Conservation (phyloP, 2,888 invertebrate species). For the Thysanoteuthis rhombus region DNA sequence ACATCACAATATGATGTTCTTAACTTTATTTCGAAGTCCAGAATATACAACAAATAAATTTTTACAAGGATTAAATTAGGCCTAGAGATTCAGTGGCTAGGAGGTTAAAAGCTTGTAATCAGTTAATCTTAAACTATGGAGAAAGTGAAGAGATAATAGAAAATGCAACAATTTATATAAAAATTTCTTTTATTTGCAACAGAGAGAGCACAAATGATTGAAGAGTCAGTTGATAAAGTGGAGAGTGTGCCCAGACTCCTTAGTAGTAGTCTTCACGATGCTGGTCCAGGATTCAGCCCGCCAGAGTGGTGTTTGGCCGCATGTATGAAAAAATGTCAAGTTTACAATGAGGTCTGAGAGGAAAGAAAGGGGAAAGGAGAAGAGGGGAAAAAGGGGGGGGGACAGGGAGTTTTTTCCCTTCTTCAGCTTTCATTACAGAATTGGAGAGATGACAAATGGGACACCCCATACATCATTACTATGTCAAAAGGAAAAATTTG, state of each 20-base stretch:
- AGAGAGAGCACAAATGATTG: constrained; percentile 28
- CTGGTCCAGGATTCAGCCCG: constrained; percentile 23
- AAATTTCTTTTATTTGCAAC: constrained; percentile 25
- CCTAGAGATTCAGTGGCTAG: too few species aligned
- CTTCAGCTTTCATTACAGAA: neutral
- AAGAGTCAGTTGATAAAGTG: constrained; percentile 23
- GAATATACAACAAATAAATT: too few species aligned
- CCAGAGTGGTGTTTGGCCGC: constrained; percentile 21
- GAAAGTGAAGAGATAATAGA: neutral
- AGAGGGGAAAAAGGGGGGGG: neutral
- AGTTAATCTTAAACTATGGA: neutral
- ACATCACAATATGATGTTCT: too few species aligned
- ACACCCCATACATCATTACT: neutral
- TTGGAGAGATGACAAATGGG: neutral
- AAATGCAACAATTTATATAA: neutral
- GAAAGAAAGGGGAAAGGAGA: neutral
- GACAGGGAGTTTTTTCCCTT: neutral
- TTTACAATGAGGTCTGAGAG: neutral
- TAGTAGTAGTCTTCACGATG: constrained; percentile 17
- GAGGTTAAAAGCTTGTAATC: too few species aligned
- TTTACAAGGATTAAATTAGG: too few species aligned
- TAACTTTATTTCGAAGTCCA: too few species aligned
- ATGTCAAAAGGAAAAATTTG: too few species aligned
- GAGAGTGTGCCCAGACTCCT: constrained; percentile 19
- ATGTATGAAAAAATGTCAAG: neutral